Percentiles rank a stretch among this genome's conserved stretches.
Conservation (phyloP, 2,113 vertebrate genomes). For the Emydura subglobosa region DNA sequence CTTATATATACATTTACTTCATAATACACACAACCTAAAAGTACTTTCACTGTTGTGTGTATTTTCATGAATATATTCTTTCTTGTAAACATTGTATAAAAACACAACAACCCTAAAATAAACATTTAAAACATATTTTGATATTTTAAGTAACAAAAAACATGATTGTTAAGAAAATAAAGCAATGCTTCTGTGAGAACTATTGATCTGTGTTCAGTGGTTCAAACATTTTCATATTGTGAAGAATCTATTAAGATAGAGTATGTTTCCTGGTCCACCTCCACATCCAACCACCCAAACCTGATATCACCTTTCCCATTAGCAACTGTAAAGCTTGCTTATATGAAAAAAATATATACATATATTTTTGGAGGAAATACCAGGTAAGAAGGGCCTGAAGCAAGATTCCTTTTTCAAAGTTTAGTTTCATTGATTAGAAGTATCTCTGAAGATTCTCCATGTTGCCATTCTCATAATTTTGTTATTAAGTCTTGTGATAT, state of each 20-base stretch:
- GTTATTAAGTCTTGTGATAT: conserved; percentile 3
- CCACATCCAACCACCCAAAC: not conserved
- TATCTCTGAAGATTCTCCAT: conserved; percentile 27
- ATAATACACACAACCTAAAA: not conserved
- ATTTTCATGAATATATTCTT: not conserved
- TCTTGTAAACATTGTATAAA: not conserved
- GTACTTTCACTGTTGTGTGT: not conserved
- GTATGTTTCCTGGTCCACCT: not conserved
- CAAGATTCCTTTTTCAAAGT: not conserved
- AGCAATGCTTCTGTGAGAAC: not conserved
- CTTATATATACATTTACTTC: not conserved
- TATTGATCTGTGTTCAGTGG: not conserved
- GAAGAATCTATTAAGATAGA: not conserved
- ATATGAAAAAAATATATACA: not conserved
- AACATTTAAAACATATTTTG: not conserved
- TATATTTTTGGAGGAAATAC: conserved; percentile 24
- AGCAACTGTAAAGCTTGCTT: conserved; percentile 48
- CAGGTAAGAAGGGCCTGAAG: conserved; percentile 20
- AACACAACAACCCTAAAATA: not conserved
- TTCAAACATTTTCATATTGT: not conserved
- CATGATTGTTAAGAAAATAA: not conserved
- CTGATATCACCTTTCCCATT: not conserved
- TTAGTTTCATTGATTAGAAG: conserved; percentile 32
- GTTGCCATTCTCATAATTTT: conserved; percentile 35
- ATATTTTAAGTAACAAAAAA: not conserved